Conservation (phyloP, 2,113 vertebrate genomes). For the Scomber colias region DNA sequence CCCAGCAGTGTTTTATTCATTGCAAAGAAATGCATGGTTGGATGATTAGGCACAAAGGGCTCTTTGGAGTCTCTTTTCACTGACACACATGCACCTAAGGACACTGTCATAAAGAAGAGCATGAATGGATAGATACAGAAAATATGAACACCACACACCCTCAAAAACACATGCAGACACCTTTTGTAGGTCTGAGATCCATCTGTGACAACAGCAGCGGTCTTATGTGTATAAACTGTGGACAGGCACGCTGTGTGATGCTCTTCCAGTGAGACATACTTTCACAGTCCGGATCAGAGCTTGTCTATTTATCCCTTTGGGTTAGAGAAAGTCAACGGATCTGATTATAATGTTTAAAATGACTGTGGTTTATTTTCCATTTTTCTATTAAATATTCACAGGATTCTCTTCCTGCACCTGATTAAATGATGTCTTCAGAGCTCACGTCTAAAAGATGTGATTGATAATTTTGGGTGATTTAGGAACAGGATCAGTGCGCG, state of each 20-base stretch:
- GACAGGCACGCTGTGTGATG: slow-evolving; percentile 58
- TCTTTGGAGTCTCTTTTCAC: slow-evolving; percentile 32
- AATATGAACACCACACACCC: no score
- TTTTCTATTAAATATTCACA: slow-evolving; percentile 56
- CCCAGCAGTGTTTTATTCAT: slow-evolving; percentile 64
- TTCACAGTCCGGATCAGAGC: slow-evolving; percentile 65
- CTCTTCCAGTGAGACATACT: slow-evolving; percentile 67
- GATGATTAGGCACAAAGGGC: slow-evolving; percentile 42
- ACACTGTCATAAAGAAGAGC: slow-evolving; percentile 25
- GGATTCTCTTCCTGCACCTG: slow-evolving; percentile 50
- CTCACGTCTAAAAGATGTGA: slow-evolving; percentile 45
- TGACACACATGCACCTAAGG: slow-evolving; percentile 44
- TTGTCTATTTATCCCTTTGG: slow-evolving; percentile 41
- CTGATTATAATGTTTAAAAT: slow-evolving; percentile 68
- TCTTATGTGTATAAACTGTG: slow-evolving; percentile 55
- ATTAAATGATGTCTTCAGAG: slow-evolving; percentile 36
- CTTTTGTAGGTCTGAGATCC: slow-evolving; percentile 55
- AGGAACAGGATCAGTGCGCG: slow-evolving; percentile 29
- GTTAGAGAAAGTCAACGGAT: slow-evolving; percentile 46
- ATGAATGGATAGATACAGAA: slow-evolving; percentile 18
- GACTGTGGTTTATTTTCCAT: slow-evolving; percentile 67
- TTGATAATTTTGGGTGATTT: slow-evolving; percentile 46
- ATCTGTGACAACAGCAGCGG: slow-evolving; percentile 70
- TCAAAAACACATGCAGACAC: slow-evolving; percentile 35
- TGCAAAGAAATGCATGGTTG: slow-evolving; percentile 56